Percentiles rank a stretch among this genome's conserved stretches.
Evolutionary conservation across 2,113 vertebrate genomes (phyloP).

Genomic region (Neotoma lepida): DNA sequence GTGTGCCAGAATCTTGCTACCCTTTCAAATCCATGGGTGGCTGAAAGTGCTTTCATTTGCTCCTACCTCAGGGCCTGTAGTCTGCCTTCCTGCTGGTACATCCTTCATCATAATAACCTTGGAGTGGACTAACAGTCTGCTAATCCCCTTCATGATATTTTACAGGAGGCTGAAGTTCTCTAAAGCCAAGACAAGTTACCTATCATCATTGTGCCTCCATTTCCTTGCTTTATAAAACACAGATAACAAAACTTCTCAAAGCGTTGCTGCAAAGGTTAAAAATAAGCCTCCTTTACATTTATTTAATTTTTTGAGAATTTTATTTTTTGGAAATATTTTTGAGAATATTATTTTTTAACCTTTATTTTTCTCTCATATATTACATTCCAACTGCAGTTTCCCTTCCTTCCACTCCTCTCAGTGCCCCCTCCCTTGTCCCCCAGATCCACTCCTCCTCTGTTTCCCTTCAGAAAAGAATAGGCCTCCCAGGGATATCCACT

Average conservation of each 20-base stretch:
- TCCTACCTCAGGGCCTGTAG: background rate
- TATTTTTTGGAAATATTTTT: background rate
- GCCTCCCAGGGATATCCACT: background rate
- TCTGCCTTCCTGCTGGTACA: background rate
- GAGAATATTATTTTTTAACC: background rate
- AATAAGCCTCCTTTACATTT: background rate
- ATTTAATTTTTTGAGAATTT: background rate
- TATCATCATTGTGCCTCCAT: background rate
- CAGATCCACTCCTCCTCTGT: background rate
- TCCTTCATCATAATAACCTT: background rate
- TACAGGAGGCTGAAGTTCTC: background rate
- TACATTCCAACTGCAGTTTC: background rate
- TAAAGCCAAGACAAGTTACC: background rate
- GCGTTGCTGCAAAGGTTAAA: background rate
- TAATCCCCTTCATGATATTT: constrained; percentile 1
- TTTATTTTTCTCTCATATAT: background rate
- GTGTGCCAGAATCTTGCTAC: background rate
- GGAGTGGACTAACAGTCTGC: background rate
- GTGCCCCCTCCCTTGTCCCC: background rate
- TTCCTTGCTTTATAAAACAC: constrained; percentile 32
- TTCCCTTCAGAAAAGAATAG: background rate
- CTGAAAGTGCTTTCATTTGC: background rate
- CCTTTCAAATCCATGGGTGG: background rate
- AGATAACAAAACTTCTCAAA: background rate
- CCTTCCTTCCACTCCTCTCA: background rate